Base-by-base conservation (phyloP, 2,888 invertebrate species). In the Cordilura impudica region DNA sequence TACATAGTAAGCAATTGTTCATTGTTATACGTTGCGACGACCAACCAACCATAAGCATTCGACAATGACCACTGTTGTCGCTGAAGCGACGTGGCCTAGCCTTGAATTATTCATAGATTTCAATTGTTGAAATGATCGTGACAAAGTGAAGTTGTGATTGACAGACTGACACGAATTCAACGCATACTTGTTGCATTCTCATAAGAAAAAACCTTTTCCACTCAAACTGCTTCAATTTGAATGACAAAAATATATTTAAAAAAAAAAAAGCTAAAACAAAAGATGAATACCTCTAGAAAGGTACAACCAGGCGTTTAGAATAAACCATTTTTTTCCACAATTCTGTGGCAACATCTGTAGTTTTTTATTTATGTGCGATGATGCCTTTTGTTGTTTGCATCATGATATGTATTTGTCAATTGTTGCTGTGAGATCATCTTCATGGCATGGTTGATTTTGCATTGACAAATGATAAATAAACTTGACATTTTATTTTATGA, bases 381-480 rank as follows among this genome's bases (percentile, higher is more conserved):
- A 78, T 74, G 49, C 74, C 70, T 67, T 79, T 39, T 39, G 35
- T 39, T 31, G 10, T 31, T 31, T 31, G 10, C 3, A 31, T 31
- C 3, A 12, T 10, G 12, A 8, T 26, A 54, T 51, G 47, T 56
- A 49, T 31, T 29, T 5, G 29, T 8, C 43, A 31, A n/a, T 43
- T 39, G 6, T 29, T 58, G 35, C 65, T 39, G n/a, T 49, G 39
- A 26, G 69, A 63, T 74, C 65, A 70, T 66, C 69, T 70, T 58
- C 70, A 51, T 61, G 73, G 60, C 53, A 39, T 65, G 73, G 45
- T 21, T 73, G 70, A 70, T 78, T 74, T 78, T 47, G 65, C 69
- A 77, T 72, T 80, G 82, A 81, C 82, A 82, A 83, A 83, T 82
- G 82, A 80, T 82, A 82, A 82, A 82, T 82, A 82, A 82, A 81